Conservation (phyloP, 2,113 vertebrate genomes). For the Sceloporus undulatus region DNA sequence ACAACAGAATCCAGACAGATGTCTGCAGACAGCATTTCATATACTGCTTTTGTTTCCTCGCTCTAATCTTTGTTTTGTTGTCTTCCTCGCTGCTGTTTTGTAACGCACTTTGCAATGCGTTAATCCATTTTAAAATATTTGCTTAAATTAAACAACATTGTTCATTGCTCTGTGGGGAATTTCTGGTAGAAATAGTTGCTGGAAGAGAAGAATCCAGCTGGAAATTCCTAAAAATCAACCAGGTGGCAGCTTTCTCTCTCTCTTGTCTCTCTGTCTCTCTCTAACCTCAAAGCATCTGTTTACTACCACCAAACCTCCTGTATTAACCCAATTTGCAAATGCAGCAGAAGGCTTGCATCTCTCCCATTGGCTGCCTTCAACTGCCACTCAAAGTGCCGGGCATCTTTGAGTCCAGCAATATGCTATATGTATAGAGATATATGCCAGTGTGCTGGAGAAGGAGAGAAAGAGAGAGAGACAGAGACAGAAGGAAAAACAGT, state of each 20-base stretch:
- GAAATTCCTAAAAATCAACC: too few relatives aligned
- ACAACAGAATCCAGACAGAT: too few relatives aligned
- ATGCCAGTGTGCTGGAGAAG: neutral
- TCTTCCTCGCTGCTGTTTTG: too few relatives aligned
- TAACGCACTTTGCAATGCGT: too few relatives aligned
- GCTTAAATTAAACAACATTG: too few relatives aligned
- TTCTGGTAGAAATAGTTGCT: too few relatives aligned
- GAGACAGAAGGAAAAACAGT: neutral
- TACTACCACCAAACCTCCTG: neutral
- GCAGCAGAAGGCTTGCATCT: neutral
- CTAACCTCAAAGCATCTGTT: neutral
- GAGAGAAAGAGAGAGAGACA: neutral
- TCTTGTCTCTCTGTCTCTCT: neutral
- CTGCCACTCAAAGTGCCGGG: conserved; percentile 33
- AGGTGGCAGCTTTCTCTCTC: neutral
- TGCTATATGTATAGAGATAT: neutral
- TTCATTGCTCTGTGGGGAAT: too few relatives aligned
- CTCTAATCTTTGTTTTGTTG: too few relatives aligned
- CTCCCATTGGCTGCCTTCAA: conserved; percentile 20
- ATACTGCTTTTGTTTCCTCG: too few relatives aligned
- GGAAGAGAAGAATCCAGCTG: too few relatives aligned
- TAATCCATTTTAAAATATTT: too few relatives aligned
- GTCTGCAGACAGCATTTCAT: too few relatives aligned
- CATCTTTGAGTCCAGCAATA: conserved; percentile 9
- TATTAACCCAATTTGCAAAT: conserved; percentile 16